phyloP scores from a whole-genome alignment of 2,113 vertebrate species.

The Spermophilus dauricus region DNA sequence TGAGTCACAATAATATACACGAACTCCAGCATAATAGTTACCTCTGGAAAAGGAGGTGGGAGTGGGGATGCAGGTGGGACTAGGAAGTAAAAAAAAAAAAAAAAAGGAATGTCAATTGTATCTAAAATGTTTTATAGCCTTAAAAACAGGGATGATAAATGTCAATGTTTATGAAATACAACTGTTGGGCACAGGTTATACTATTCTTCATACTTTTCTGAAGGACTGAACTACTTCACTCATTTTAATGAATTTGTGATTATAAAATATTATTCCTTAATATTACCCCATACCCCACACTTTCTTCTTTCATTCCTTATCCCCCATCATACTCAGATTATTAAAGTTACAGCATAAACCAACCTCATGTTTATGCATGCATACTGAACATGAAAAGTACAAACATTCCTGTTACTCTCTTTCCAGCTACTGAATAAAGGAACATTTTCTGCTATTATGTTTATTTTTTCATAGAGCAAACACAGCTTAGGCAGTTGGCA shows the following conservation, averaged over 20 bases:
- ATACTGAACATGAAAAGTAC: not conserved
- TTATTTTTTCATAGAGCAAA: constrained; percentile 41
- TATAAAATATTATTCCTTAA: constrained; percentile 17
- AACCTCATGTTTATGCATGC: not conserved
- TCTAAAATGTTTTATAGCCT: not conserved
- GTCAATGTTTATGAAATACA: not conserved
- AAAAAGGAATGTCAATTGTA: not conserved
- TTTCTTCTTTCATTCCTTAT: constrained; percentile 3
- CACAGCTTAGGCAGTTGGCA: not conserved
- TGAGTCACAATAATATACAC: not conserved
- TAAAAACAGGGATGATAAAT: constrained; percentile 9
- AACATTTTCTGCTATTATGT: not conserved
- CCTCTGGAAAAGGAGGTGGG: not conserved
- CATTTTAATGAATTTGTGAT: constrained; percentile 12
- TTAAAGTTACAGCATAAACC: not conserved
- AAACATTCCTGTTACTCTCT: not conserved
- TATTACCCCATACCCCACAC: not conserved
- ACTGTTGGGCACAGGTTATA: not conserved
- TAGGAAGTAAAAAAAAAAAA: not conserved
- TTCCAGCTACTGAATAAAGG: constrained; percentile 4
- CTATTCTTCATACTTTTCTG: not conserved
- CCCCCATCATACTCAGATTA: not conserved
- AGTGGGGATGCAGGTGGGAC: not conserved
- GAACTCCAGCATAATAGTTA: not conserved
- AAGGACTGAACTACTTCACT: constrained; percentile 39